phyloP scores from a whole-genome alignment of 2,888 invertebrate species.

The Lydus trimaculatus region DNA sequence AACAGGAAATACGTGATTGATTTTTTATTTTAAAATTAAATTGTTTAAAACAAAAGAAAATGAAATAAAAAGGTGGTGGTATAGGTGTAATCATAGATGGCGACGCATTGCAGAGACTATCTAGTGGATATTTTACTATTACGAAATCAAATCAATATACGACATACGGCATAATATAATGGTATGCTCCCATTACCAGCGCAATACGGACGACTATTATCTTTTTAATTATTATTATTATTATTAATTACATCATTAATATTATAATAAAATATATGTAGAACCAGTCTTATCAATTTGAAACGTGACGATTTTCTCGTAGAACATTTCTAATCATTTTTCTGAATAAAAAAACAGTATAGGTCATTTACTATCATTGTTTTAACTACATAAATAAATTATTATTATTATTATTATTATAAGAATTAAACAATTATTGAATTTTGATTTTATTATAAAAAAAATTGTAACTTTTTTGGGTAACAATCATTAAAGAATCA shows the following conservation, averaged over 20 bases:
- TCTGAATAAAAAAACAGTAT: neutral
- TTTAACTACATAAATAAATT: neutral
- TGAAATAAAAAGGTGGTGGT: neutral
- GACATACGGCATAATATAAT: neutral
- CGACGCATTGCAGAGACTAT: slow-evolving; percentile 1
- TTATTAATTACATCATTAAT: no score
- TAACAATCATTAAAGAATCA: no score
- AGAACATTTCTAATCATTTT: neutral
- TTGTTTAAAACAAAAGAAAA: no score
- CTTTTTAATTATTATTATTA: no score
- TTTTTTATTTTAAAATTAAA: neutral
- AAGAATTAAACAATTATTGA: no score
- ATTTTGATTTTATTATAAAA: no score
- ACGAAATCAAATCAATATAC: slow-evolving; percentile 9
- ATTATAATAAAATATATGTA: no score
- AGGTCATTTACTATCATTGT: neutral
- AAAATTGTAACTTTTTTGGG: no score
- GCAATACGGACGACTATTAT: no score
- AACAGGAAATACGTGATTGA: slow-evolving; percentile 2
- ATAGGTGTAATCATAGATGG: neutral
- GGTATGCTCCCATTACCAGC: neutral
- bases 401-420: neutral
- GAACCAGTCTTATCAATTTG: neutral
- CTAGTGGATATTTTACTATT: no score
- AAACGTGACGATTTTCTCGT: neutral